phyloP scores from a whole-genome alignment of 2,113 vertebrate species.

The Seriola dumerili region DNA sequence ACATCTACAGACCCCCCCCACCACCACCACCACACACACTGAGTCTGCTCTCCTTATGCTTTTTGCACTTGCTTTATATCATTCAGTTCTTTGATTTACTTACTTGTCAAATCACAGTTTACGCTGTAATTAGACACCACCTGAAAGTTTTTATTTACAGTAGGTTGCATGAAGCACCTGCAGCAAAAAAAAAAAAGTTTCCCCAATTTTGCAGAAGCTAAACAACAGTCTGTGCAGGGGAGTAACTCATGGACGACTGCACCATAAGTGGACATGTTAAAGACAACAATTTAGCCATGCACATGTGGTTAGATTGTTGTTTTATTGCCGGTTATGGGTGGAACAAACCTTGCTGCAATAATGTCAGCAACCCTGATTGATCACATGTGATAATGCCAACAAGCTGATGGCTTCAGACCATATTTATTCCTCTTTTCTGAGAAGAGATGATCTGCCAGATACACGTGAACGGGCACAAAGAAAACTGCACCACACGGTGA shows the following conservation, averaged over 20 bases:
- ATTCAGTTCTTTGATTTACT: not conserved
- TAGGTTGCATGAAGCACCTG: slow-evolving; percentile 14
- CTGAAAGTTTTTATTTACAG: not conserved
- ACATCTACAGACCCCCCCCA: slow-evolving; percentile 10
- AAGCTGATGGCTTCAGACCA: not conserved
- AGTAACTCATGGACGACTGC: not conserved
- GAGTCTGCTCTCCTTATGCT: not conserved
- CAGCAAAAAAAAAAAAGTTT: not conserved
- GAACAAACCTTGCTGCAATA: not conserved
- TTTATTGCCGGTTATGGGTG: not conserved
- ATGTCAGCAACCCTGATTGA: not conserved
- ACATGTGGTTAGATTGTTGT: not conserved
- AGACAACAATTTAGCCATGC: not conserved
- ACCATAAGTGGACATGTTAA: not conserved
- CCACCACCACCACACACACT: not conserved
- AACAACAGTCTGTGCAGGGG: not conserved
- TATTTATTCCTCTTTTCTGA: slow-evolving; percentile 10
- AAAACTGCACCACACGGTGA: not conserved
- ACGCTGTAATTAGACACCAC: not conserved
- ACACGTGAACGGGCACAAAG: not conserved
- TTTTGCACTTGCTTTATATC: not conserved
- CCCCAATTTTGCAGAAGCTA: not conserved
- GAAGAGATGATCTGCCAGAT: not conserved
- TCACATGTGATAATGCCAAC: not conserved
- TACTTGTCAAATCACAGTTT: slow-evolving; percentile 24